Percentiles rank a stretch among this genome's conserved stretches.
Conservation (phyloP, 2,888 invertebrate species). For the Ormyrus thymus region DNA sequence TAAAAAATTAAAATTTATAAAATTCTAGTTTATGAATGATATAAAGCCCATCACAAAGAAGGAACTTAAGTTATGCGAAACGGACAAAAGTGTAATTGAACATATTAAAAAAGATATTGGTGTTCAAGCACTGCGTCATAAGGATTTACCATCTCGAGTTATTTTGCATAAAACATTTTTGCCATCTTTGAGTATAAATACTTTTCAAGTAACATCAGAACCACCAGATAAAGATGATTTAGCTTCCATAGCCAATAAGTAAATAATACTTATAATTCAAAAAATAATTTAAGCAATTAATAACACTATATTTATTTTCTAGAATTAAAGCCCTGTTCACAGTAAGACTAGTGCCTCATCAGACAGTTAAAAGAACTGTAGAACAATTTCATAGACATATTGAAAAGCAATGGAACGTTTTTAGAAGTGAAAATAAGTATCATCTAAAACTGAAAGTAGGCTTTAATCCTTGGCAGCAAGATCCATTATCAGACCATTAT, state of each 20-base stretch:
- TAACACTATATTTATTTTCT: constrained; percentile 20
- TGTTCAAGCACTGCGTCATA: constrained; percentile 57
- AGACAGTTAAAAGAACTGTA: constrained; percentile 54
- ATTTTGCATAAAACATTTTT: constrained; percentile 60
- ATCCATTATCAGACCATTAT: constrained; percentile 60
- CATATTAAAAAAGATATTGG: constrained; percentile 57
- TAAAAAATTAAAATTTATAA: constrained; percentile 9
- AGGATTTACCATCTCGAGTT: constrained; percentile 58
- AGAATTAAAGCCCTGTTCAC: constrained; percentile 60
- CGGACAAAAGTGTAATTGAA: constrained; percentile 50
- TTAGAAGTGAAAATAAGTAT: constrained; percentile 58
- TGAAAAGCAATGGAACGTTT: constrained; percentile 55
- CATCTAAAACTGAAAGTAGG: constrained; percentile 58
- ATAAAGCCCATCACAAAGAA: constrained; percentile 51
- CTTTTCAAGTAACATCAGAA: constrained; percentile 55
- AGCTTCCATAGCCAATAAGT: constrained; percentile 53
- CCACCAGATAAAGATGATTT: constrained; percentile 51
- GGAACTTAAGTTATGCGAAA: constrained; percentile 56
- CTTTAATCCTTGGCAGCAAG: constrained; percentile 61
- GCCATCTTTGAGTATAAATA: constrained; percentile 59
- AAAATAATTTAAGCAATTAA: not conserved
- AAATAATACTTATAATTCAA: constrained; percentile 5
- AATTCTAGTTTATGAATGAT: constrained; percentile 57
- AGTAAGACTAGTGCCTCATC: constrained; percentile 60
- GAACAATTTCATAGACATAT: constrained; percentile 58